These are phyloP conservation scores for Chelidonichthys spinosus DNA, from an alignment of 2,797 vertebrate species.

Conservation along the genomic window DNA sequence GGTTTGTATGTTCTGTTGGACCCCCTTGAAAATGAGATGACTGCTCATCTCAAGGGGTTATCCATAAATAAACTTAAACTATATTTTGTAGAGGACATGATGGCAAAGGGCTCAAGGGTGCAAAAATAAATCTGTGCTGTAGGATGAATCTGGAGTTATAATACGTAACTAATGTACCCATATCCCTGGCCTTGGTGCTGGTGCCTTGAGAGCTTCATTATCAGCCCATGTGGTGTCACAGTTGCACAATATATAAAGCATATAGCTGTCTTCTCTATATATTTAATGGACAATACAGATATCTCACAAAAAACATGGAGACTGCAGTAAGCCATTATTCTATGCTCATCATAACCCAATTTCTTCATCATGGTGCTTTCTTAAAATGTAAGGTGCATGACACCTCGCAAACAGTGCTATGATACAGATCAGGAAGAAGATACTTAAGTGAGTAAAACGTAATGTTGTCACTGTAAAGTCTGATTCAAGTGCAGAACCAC, in stretches of 20 bases:
- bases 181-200: background rate
- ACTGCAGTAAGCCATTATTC: background rate
- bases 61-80: too few species aligned
- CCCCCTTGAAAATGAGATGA: too few species aligned
- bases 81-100: too few species aligned
- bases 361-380: background rate
- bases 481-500: background rate
- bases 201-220: background rate
- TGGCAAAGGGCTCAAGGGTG: too few species aligned
- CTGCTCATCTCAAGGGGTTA: too few species aligned
- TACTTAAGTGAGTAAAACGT: background rate
- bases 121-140: too few species aligned
- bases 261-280: background rate
- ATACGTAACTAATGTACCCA: background rate
- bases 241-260: background rate
- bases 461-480: background rate
- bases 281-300: background rate
- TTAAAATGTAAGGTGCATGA: background rate
- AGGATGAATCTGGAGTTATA: background rate
- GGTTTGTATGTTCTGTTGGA: too few species aligned
- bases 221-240: background rate
- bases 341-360: background rate
- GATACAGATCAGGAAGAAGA: conserved; percentile 4
- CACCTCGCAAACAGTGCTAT: conserved; percentile 1
- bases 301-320: conserved; percentile 7